A percentile compares a stretch with the other conserved stretches of the same genome.
These are phyloP conservation scores for Cardinalis cardinalis DNA, from an alignment of 2,113 vertebrate genomes.

Conservation along the genomic window DNA sequence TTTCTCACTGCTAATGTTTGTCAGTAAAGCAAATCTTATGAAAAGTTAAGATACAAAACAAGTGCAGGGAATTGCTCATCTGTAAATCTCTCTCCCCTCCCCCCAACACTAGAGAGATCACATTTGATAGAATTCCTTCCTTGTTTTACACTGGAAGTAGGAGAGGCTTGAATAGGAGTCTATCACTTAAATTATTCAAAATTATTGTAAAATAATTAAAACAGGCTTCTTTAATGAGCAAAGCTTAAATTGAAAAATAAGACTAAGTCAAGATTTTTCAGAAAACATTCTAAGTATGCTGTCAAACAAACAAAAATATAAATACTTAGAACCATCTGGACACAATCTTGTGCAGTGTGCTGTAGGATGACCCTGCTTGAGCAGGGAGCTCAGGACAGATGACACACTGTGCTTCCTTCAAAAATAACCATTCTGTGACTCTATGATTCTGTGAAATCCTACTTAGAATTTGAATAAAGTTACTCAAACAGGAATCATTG, in stretches of 20 bases:
- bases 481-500: not conserved
- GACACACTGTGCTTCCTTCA: not conserved
- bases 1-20: not conserved
- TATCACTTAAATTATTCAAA: not conserved
- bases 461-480: not conserved
- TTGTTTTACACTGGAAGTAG: not conserved
- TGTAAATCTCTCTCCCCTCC: not conserved
- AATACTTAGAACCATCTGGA: not conserved
- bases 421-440: not conserved
- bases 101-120: not conserved
- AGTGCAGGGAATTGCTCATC: not conserved
- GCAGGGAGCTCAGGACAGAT: not conserved
- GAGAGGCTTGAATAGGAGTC: not conserved
- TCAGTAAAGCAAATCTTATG: slow-evolving; percentile 3
- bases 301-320: not conserved
- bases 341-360: not conserved
- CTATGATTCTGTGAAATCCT: not conserved
- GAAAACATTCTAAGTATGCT: not conserved
- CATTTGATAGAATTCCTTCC: not conserved
- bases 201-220: not conserved
- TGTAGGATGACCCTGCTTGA: not conserved
- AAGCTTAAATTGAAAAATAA: not conserved
- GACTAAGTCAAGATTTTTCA: not conserved
- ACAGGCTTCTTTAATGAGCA: not conserved
- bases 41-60: slow-evolving; percentile 11